phyloP scores from a whole-genome alignment of 2,888 invertebrate species.

The Arge pagana region DNA sequence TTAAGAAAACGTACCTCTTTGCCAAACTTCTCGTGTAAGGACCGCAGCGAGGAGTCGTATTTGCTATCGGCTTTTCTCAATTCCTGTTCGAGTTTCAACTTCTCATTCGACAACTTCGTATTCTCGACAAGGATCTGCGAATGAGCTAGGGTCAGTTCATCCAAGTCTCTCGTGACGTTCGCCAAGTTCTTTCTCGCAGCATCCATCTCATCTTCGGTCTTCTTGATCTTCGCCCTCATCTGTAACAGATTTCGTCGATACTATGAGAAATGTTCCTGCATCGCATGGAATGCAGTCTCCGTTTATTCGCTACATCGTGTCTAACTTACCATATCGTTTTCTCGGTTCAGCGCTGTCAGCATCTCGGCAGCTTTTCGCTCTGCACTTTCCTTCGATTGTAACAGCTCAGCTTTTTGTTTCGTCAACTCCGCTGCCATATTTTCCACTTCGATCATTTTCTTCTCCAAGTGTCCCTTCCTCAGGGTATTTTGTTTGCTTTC shows the following conservation, averaged over 20 bases:
- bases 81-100: constrained; percentile 69
- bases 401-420: constrained; percentile 54
- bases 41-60: constrained; percentile 45
- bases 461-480: constrained; percentile 64
- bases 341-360: constrained; percentile 44
- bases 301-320: neutral
- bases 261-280: no score
- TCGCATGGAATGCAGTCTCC: no score
- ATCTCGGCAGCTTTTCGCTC: constrained; percentile 47
- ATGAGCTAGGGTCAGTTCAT: constrained; percentile 73
- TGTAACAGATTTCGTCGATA: no score
- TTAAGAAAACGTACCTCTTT: constrained; percentile 43
- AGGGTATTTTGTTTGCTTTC: constrained; percentile 63
- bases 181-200: constrained; percentile 61
- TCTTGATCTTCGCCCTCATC: constrained; percentile 43
- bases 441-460: constrained; percentile 59
- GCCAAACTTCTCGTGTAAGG: constrained; percentile 50
- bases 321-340: constrained; percentile 46
- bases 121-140: constrained; percentile 77
- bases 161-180: constrained; percentile 68
- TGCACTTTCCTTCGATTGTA: constrained; percentile 47
- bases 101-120: constrained; percentile 73
- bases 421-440: constrained; percentile 58
- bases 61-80: constrained; percentile 59
- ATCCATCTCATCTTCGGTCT: constrained; percentile 49